Conservation (phyloP, 2,797 vertebrate species). For the Masticophis lateralis region DNA sequence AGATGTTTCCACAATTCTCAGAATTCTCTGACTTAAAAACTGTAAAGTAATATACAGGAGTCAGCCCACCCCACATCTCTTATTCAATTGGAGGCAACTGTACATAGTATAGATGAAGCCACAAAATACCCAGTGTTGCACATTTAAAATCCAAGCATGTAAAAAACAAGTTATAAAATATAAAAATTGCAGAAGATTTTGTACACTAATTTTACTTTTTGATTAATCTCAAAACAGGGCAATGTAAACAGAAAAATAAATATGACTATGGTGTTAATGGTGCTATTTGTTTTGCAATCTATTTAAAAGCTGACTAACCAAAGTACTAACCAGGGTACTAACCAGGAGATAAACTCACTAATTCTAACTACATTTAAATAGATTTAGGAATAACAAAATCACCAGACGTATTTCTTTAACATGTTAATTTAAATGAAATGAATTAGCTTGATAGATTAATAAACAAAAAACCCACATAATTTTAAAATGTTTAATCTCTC, state of each 20-base stretch:
- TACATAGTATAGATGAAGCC: slow-evolving; percentile 78
- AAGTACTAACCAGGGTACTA: too few relatives aligned
- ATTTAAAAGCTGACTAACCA: background rate
- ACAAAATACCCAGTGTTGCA: slow-evolving; percentile 86
- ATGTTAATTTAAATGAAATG: background rate
- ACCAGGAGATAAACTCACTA: background rate
- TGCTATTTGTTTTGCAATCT: background rate
- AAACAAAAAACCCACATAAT: background rate
- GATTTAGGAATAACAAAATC: background rate
- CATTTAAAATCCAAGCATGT: slow-evolving; percentile 88
- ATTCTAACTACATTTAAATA: background rate
- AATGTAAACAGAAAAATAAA: background rate
- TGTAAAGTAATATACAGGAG: slow-evolving; percentile 63
- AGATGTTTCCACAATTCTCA: slow-evolving; percentile 61
- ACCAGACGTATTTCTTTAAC: background rate
- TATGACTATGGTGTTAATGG: background rate
- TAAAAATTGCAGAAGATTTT: slow-evolving; percentile 92
- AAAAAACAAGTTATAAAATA: slow-evolving; percentile 90
- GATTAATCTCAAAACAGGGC: slow-evolving; percentile 61
- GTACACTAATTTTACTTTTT: slow-evolving; percentile 78
- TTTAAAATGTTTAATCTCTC: background rate
- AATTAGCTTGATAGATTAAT: background rate
- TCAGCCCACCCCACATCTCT: slow-evolving; percentile 11
- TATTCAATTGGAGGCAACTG: slow-evolving; percentile 71
- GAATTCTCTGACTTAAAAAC: slow-evolving; percentile 59